Percentiles rank a stretch among this genome's conserved stretches.
phyloP scores from a whole-genome alignment of 2,888 invertebrate genomes.

The Sialis lutaria region DNA sequence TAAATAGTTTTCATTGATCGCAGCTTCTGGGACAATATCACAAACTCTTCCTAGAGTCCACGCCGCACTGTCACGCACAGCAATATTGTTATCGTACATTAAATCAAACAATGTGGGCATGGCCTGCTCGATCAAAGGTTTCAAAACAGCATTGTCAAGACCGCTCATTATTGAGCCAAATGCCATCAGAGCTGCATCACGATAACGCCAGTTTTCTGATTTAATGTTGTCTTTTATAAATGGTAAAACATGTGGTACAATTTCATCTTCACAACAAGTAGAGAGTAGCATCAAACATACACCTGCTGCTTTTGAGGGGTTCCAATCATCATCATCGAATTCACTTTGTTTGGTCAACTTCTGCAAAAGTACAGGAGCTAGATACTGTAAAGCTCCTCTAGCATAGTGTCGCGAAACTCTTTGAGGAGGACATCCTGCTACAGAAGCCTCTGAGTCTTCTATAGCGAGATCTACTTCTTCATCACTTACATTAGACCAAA shows the following conservation, averaged over 20 bases:
- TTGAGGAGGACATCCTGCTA: constrained; percentile 82
- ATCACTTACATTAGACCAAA: constrained; percentile 99
- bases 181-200: constrained; percentile 92
- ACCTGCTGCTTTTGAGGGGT: constrained; percentile 96
- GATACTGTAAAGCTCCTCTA: constrained; percentile 89
- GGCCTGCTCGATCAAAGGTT: constrained; percentile 89
- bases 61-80: constrained; percentile 91
- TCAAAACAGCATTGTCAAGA: constrained; percentile 68
- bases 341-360: constrained; percentile 95
- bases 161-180: constrained; percentile 50
- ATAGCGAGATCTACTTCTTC: constrained; percentile 94
- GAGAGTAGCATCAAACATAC: constrained; percentile 97
- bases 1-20: constrained; percentile 71
- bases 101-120: constrained; percentile 89
- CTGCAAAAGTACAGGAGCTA: constrained; percentile 86
- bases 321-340: constrained; percentile 98
- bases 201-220: constrained; percentile 74
- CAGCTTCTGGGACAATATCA: constrained; percentile 91
- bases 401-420: constrained; percentile 91
- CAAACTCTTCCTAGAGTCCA: constrained; percentile 98
- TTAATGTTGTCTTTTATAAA: constrained; percentile 93
- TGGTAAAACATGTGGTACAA: constrained; percentile 88
- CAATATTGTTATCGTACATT: constrained; percentile 87
- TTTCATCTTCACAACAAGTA: constrained; percentile 92
- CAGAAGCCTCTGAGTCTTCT: constrained; percentile 86